Evolutionary conservation across 2,888 invertebrate species (phyloP).

Genomic region (Melangyna quadrimaculata): DNA sequence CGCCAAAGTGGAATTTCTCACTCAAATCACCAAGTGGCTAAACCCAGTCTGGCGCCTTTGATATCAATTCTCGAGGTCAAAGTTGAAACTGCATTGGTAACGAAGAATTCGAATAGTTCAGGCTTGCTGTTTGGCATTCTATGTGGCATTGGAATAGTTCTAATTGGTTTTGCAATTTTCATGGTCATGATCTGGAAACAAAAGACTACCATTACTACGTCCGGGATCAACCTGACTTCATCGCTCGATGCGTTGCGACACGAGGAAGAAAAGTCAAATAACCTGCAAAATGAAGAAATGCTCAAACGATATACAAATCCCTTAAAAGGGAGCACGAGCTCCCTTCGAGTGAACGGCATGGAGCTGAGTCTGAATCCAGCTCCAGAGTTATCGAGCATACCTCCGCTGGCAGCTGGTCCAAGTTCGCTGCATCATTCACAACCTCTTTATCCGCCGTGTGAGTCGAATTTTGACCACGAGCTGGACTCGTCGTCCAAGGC

Average conservation of each 20-base stretch:
- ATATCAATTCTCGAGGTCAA: conserved; percentile 89
- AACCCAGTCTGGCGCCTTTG: conserved; percentile 84
- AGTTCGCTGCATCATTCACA: conserved; percentile 79
- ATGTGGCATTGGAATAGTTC: conserved; percentile 80
- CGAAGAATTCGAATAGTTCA: conserved; percentile 77
- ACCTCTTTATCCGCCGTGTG: conserved; percentile 79
- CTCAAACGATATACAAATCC: conserved; percentile 91
- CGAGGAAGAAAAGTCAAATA: conserved; percentile 94
- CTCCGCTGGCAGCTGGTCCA: conserved; percentile 80
- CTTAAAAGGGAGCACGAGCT: conserved; percentile 84
- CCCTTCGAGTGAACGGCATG: conserved; percentile 82
- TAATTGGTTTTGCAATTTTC: conserved; percentile 81
- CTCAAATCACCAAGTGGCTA: conserved; percentile 80
- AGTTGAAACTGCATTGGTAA: conserved; percentile 86
- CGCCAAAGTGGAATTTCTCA: conserved; percentile 80
- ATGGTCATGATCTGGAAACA: conserved; percentile 83
- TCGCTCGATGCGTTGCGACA: conserved; percentile 85
- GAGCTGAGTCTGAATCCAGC: conserved; percentile 81
- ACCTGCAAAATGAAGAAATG: conserved; percentile 95
- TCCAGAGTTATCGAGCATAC: conserved; percentile 77
- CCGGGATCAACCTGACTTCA: conserved; percentile 82
- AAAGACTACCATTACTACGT: conserved; percentile 82
- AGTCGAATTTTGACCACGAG: conserved; percentile 80
- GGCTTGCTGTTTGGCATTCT: conserved; percentile 81
- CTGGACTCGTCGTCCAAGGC: conserved; percentile 78